Evolutionary conservation across 2,888 invertebrate species (phyloP).

Genomic region (Tigriopus californicus): DNA sequence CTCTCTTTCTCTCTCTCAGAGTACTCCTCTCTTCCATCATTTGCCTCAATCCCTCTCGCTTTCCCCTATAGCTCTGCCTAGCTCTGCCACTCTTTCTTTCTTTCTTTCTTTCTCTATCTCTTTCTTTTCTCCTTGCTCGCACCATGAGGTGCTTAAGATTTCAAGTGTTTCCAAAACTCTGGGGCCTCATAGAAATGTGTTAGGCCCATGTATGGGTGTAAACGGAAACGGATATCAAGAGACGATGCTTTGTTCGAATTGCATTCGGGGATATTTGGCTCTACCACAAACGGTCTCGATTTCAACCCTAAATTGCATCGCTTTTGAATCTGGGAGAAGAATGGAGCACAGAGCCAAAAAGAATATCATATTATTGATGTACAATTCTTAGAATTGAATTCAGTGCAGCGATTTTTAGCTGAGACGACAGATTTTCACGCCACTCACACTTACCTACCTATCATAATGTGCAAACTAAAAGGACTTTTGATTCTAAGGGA

Average conservation of each 20-base stretch:
- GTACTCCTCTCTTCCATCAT: too few relatives aligned
- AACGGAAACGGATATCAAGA: background rate
- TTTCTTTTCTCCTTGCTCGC: background rate
- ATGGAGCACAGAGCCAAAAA: background rate
- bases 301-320: too few relatives aligned
- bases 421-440: too few relatives aligned
- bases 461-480: background rate
- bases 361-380: background rate
- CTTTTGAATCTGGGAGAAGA: too few relatives aligned
- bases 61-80: too few relatives aligned
- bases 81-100: background rate
- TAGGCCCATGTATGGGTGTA: too few relatives aligned
- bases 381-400: conserved; percentile 10
- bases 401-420: conserved; percentile 3
- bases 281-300: too few relatives aligned
- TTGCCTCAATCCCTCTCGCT: too few relatives aligned
- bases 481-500: background rate
- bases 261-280: background rate
- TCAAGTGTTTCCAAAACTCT: too few relatives aligned
- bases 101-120: background rate
- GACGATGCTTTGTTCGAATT: background rate
- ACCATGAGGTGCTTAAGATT: too few relatives aligned
- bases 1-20: conserved; percentile 13
- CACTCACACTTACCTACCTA: background rate
- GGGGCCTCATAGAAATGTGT: too few relatives aligned